Percentiles rank a stretch among this genome's conserved stretches.
Evolutionary conservation across 2,797 vertebrate species (phyloP).

Genomic region (Peromyscus nudipes): DNA sequence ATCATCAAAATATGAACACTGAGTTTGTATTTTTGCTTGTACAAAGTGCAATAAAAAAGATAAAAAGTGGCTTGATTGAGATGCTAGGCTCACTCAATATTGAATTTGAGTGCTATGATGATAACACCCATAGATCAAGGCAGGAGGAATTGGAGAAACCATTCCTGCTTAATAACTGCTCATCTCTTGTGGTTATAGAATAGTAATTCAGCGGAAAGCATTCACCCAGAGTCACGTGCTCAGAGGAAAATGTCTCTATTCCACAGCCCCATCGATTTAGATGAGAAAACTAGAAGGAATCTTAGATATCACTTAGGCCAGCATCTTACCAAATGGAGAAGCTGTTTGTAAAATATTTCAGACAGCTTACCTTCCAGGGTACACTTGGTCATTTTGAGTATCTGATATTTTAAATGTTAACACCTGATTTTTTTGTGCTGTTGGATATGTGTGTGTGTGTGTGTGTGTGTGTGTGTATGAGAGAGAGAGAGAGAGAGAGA

Average conservation of each 20-base stretch:
- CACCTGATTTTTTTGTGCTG: neutral
- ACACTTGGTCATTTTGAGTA: conserved; percentile 21
- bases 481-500: too few species aligned
- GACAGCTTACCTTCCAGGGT: neutral
- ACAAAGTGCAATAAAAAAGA: conserved; percentile 54
- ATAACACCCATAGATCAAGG: conserved; percentile 73
- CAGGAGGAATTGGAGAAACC: conserved; percentile 72
- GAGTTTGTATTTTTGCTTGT: conserved; percentile 57
- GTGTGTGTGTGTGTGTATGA: neutral
- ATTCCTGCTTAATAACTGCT: conserved; percentile 72
- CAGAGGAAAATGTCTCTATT: conserved; percentile 67
- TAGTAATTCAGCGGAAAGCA: conserved; percentile 72
- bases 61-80: conserved; percentile 67
- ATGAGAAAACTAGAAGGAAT: conserved; percentile 54
- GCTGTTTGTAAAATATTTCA: neutral
- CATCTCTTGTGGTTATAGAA: conserved; percentile 59
- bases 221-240: conserved; percentile 54
- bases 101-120: conserved; percentile 68
- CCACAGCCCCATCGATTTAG: conserved; percentile 52
- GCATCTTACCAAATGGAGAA: conserved; percentile 43
- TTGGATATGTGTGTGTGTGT: neutral
- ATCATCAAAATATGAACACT: neutral
- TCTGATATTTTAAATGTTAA: neutral
- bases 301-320: neutral
- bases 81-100: conserved; percentile 51